A percentile compares a stretch with the other conserved stretches of the same genome.
These are phyloP conservation scores for Otis tarda DNA, from an alignment of 2,113 vertebrate species.

Conservation along the genomic window DNA sequence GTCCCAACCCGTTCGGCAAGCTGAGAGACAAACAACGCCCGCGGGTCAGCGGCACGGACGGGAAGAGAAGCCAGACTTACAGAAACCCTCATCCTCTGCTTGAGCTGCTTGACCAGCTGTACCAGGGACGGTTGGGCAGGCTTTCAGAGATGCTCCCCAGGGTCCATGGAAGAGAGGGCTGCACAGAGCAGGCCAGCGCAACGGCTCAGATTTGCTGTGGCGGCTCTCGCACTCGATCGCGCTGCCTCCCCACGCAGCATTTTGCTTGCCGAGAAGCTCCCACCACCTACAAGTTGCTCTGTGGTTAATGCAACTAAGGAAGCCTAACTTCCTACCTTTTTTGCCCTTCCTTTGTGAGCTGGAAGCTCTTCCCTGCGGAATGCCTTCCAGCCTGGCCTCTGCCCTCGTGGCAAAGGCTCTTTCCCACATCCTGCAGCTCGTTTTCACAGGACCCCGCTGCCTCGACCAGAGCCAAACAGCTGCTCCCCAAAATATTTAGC, in stretches of 20 bases:
- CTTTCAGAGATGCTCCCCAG: background rate
- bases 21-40: fast-evolving
- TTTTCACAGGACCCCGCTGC: background rate
- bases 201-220: background rate
- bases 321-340: background rate
- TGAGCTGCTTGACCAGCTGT: fast-evolving
- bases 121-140: background rate
- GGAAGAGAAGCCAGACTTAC: background rate
- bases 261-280: background rate
- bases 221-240: no score
- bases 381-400: background rate
- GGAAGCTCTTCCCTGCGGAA: background rate
- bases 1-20: background rate
- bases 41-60: background rate
- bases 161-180: background rate
- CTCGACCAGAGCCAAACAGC: background rate
- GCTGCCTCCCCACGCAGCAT: background rate
- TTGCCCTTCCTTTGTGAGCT: background rate
- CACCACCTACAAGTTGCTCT: background rate
- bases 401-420: background rate
- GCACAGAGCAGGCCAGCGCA: background rate
- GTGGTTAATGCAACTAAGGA: background rate
- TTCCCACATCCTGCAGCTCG: background rate
- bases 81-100: background rate
- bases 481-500: background rate